Evolutionary conservation across 2,113 vertebrate species (phyloP).

Genomic region (Propithecus coquereli): DNA sequence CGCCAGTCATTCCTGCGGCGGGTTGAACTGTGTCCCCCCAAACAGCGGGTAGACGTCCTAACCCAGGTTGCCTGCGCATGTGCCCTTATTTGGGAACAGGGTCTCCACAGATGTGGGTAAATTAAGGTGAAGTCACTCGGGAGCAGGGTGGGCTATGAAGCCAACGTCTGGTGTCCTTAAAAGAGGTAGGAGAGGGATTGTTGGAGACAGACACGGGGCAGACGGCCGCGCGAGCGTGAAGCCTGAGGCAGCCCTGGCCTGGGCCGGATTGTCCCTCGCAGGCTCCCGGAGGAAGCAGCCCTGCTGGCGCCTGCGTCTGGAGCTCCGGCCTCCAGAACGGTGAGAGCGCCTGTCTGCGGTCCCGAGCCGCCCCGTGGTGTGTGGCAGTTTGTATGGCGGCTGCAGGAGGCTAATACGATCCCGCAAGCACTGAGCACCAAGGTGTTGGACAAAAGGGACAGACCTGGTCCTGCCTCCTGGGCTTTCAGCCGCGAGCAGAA

Average conservation of each 20-base stretch:
- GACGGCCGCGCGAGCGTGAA: accelerated
- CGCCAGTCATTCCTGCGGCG: too few species aligned
- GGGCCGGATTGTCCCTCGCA: accelerated
- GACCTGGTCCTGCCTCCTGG: background rate
- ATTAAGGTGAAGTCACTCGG: background rate
- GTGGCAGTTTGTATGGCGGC: background rate
- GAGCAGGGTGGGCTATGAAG: background rate
- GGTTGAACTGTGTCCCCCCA: background rate
- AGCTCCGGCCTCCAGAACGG: background rate
- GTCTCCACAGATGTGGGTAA: background rate
- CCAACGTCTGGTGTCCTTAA: background rate
- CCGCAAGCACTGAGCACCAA: accelerated
- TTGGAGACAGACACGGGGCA: background rate
- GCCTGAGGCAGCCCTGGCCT: accelerated
- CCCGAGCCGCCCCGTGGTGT: accelerated
- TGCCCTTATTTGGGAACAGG: background rate
- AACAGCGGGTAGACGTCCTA: background rate
- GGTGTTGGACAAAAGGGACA: background rate
- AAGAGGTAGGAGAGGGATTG: background rate
- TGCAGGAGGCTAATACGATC: background rate
- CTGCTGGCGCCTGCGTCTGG: background rate
- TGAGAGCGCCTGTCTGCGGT: accelerated
- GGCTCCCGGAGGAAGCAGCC: too few species aligned
- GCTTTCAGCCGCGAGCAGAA: background rate
- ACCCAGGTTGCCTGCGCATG: accelerated